A percentile compares a stretch with the other conserved stretches of the same genome.
Conservation (phyloP, 2,797 vertebrate species). For the Manis pentadactyla region DNA sequence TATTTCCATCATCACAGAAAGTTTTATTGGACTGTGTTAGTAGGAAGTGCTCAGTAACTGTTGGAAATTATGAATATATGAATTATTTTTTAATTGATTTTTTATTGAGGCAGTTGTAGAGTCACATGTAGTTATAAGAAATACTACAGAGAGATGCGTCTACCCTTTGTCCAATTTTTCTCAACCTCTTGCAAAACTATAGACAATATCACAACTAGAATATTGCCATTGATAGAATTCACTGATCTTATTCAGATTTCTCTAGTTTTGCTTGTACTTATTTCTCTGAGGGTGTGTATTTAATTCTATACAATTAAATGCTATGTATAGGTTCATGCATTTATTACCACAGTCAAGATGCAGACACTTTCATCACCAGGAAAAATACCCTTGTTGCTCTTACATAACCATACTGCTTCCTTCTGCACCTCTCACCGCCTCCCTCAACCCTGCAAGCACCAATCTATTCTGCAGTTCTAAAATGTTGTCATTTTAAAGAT, state of each 20-base stretch:
- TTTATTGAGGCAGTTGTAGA: background rate
- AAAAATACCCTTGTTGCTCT: background rate
- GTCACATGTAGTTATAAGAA: background rate
- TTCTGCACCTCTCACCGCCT: background rate
- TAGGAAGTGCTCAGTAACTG: background rate
- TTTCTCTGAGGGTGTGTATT: background rate
- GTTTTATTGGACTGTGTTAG: background rate
- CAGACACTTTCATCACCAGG: background rate
- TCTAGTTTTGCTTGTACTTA: background rate
- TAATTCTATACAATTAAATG: background rate
- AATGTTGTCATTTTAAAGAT: conserved; percentile 7
- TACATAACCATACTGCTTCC: background rate
- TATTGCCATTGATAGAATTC: background rate
- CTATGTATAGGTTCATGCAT: background rate
- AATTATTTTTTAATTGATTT: background rate
- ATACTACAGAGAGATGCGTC: background rate
- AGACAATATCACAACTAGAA: background rate
- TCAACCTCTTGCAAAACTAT: background rate
- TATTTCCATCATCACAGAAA: background rate
- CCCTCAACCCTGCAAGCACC: background rate
- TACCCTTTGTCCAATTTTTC: background rate
- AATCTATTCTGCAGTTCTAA: background rate
- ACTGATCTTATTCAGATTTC: background rate
- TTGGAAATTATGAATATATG: background rate
- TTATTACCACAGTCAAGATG: background rate